Evolutionary conservation across 2,113 vertebrate genomes (phyloP).

Genomic region (Copsychus sechellarum): DNA sequence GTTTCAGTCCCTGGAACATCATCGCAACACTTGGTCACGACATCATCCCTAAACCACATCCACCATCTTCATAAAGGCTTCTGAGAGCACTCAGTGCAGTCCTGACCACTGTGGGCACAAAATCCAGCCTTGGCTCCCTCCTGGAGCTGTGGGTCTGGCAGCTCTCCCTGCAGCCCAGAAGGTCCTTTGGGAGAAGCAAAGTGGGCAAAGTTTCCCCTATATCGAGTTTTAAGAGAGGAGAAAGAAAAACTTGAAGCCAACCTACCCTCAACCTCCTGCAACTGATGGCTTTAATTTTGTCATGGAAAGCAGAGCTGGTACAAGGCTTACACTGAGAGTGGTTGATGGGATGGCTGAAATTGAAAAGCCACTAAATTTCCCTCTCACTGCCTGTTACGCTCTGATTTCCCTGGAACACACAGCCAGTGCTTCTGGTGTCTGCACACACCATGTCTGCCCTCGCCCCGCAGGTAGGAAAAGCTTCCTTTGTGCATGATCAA

Average conservation of each 20-base stretch:
- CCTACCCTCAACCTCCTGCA: neutral
- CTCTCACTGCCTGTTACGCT: neutral
- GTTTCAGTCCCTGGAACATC: neutral
- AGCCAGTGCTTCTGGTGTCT: neutral
- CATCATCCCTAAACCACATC: neutral
- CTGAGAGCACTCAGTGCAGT: neutral
- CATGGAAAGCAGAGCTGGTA: neutral
- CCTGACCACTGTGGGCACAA: neutral
- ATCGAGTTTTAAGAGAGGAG: neutral
- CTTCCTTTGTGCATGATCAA: neutral
- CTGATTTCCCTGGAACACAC: neutral
- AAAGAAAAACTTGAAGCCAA: neutral
- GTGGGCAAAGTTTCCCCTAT: neutral
- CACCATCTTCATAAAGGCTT: neutral
- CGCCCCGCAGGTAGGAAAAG: neutral
- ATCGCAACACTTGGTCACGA: neutral
- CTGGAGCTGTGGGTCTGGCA: neutral
- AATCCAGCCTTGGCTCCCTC: neutral
- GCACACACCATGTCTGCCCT: accelerated
- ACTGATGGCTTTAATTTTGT: neutral
- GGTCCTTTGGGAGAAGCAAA: neutral
- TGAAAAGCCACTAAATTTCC: neutral
- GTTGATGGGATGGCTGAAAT: neutral
- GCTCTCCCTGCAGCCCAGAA: neutral
- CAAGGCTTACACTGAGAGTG: neutral